Evolutionary conservation across 2,113 vertebrate genomes (phyloP).

Genomic region (Pimephales promelas): DNA sequence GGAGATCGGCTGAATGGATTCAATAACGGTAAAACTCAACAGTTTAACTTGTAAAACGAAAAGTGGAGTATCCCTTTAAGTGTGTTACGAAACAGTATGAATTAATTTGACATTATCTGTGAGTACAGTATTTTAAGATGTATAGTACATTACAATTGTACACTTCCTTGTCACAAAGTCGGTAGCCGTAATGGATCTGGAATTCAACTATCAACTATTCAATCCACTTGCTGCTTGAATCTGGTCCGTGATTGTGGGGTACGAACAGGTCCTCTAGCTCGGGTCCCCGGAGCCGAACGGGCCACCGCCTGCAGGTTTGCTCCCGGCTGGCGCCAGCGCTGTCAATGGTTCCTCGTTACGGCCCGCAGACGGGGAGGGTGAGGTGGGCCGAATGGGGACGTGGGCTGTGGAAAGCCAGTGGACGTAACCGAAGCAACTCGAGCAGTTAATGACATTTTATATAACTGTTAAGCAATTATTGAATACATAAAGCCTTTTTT

Average conservation of each 20-base stretch:
- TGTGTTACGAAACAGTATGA: no score
- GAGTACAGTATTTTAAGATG: no score
- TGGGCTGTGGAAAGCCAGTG: slow-evolving; percentile 57
- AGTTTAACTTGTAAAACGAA: no score
- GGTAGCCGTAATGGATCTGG: slow-evolving; percentile 66
- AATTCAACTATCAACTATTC: no score
- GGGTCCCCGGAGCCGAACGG: slow-evolving; percentile 16
- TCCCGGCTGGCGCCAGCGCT: slow-evolving; percentile 53
- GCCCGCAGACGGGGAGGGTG: neutral
- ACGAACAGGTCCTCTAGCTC: slow-evolving; percentile 14
- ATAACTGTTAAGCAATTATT: slow-evolving; percentile 79
- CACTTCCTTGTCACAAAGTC: no score
- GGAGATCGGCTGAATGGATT: no score
- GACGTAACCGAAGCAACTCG: slow-evolving; percentile 67
- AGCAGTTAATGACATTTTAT: slow-evolving; percentile 81
- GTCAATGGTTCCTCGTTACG: slow-evolving; percentile 56
- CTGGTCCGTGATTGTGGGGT: slow-evolving; percentile 33
- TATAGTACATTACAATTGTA: no score
- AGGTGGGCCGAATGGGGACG: slow-evolving; percentile 44
- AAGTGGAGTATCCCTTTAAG: no score
- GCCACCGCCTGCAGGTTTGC: neutral
- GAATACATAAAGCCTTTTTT: slow-evolving; percentile 87
- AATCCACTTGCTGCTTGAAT: no score
- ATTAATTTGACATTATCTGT: no score
- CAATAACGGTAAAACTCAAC: no score